Evolutionary conservation across 2,797 vertebrate genomes (phyloP).

Genomic region (Brachyalestes nurse): DNA sequence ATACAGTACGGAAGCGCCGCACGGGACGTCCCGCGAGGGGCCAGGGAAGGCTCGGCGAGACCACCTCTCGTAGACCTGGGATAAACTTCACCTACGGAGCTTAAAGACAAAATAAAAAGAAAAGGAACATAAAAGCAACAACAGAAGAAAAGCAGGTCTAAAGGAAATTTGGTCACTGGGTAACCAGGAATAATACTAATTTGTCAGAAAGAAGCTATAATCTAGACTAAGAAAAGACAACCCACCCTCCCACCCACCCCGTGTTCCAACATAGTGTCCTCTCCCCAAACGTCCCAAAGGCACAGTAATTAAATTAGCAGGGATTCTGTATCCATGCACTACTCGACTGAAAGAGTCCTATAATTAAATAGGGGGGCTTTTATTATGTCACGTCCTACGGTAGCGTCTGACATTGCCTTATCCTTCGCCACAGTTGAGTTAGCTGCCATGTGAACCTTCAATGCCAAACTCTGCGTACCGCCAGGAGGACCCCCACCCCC

Average conservation of each 20-base stretch:
- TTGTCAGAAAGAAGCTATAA: too few relatives aligned
- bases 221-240: neutral
- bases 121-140: neutral
- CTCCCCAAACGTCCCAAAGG: slow-evolving; percentile 43
- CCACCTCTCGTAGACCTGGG: slow-evolving; percentile 47
- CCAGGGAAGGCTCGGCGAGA: slow-evolving; percentile 20
- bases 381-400: slow-evolving; percentile 28
- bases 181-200: neutral
- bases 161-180: neutral
- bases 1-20: slow-evolving; percentile 51
- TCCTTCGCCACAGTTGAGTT: slow-evolving; percentile 36
- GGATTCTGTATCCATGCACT: slow-evolving; percentile 12
- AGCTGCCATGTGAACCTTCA: slow-evolving; percentile 51
- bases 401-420: slow-evolving; percentile 38
- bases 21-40: slow-evolving; percentile 23
- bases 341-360: slow-evolving; percentile 42
- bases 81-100: slow-evolving; percentile 39
- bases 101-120: neutral
- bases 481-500: neutral
- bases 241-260: too few relatives aligned
- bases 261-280: neutral
- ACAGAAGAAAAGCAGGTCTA: neutral
- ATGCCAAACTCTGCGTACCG: slow-evolving; percentile 5
- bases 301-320: slow-evolving; percentile 44
- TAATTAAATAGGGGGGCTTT: slow-evolving; percentile 41